Percentiles rank a stretch among this genome's conserved stretches.
Evolutionary conservation across 2,888 invertebrate species (phyloP).

Genomic region (Apotomis betuletana): DNA sequence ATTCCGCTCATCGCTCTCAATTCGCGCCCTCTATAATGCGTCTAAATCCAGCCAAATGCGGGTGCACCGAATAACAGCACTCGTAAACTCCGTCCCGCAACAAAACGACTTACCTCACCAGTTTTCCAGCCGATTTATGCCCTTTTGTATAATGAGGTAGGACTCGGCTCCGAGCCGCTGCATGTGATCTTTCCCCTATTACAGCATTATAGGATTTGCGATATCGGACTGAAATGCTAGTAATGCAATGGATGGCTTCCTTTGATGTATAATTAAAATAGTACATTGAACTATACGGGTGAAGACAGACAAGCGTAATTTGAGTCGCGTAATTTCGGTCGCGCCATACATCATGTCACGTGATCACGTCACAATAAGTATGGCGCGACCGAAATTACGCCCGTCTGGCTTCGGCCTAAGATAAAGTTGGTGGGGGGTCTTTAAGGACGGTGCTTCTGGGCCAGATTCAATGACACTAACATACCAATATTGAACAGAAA

Average conservation of each 20-base stretch:
- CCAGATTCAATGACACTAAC: too few relatives aligned
- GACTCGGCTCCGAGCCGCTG: neutral
- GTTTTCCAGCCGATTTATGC: neutral
- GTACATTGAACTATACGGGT: too few relatives aligned
- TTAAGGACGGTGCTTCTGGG: too few relatives aligned
- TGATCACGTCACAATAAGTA: too few relatives aligned
- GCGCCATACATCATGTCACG: too few relatives aligned
- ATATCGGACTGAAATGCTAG: neutral
- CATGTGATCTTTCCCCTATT: neutral
- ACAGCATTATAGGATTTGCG: neutral
- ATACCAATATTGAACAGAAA: too few relatives aligned
- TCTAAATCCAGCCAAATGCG: neutral
- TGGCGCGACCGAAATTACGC: too few relatives aligned
- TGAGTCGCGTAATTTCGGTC: too few relatives aligned
- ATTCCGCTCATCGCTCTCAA: constrained; percentile 17
- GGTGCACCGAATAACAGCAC: constrained; percentile 6
- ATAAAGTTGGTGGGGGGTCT: too few relatives aligned
- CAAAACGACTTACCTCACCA: neutral
- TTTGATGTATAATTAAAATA: neutral
- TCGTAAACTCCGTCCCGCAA: neutral
- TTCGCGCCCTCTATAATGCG: neutral
- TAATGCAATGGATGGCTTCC: neutral
- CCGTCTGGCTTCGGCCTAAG: too few relatives aligned
- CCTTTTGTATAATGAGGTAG: neutral
- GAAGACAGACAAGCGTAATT: too few relatives aligned